Conservation (phyloP, 1,140 invertebrate species). For the Nasonia vitripennis region DNA sequence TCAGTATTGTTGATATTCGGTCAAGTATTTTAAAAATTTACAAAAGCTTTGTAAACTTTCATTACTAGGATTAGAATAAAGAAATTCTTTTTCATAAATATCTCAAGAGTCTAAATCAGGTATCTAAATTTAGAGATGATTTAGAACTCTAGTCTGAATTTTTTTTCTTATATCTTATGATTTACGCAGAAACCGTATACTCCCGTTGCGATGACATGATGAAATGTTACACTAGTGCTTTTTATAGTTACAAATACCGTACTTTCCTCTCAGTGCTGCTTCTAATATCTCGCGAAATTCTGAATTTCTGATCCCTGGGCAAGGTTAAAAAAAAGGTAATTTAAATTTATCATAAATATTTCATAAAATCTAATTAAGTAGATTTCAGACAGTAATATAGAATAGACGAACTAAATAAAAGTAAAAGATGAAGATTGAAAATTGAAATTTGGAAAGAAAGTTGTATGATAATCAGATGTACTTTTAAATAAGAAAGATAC, state of each 20-base stretch:
- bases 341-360: not conserved
- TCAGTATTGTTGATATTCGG: not conserved
- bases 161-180: not conserved
- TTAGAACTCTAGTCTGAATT: not conserved
- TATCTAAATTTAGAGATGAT: not conserved
- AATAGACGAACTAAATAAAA: not conserved
- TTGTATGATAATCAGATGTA: not conserved
- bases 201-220: conserved; percentile 43
- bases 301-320: conserved; percentile 47
- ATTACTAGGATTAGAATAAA: not conserved
- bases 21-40: not conserved
- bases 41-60: not conserved
- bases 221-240: conserved; percentile 26
- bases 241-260: conserved; percentile 44
- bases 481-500: too few relatives aligned
- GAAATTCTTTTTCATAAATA: not conserved
- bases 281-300: conserved; percentile 55
- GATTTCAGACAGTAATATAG: not conserved
- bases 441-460: not conserved
- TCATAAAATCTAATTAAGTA: not conserved
- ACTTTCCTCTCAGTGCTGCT: conserved; percentile 48
- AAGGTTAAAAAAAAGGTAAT: conserved; percentile 46
- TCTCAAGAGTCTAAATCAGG: not conserved
- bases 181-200: not conserved
- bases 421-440: not conserved